These are phyloP conservation scores for Cossypha dichroa DNA, from an alignment of 2,797 vertebrate species.

Conservation along the genomic window DNA sequence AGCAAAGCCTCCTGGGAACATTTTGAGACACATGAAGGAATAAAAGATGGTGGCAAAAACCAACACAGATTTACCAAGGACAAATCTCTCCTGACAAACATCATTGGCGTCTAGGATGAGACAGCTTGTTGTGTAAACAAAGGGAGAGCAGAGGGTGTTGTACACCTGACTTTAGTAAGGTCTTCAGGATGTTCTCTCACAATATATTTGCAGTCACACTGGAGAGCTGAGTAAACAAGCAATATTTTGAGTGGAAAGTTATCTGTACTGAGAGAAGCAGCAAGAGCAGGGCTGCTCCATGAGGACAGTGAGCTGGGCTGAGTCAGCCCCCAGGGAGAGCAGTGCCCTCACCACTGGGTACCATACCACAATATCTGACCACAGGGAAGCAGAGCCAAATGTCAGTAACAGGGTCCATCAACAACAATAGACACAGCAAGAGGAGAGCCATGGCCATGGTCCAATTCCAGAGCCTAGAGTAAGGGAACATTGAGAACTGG, in stretches of 20 bases:
- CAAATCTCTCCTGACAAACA: background rate
- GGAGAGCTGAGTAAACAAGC: background rate
- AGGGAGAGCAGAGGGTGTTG: background rate
- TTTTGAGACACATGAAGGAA: background rate
- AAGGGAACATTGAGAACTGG: background rate
- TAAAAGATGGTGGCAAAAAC: background rate
- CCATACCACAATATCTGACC: background rate
- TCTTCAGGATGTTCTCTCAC: background rate
- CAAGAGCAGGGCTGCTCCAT: background rate
- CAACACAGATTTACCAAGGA: background rate
- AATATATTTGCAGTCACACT: background rate
- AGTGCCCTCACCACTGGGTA: fast-evolving
- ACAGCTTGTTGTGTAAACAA: background rate
- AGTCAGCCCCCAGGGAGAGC: background rate
- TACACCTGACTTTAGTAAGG: background rate
- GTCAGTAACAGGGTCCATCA: background rate
- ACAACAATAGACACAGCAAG: background rate
- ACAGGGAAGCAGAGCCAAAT: background rate
- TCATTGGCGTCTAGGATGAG: background rate
- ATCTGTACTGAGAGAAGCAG: background rate
- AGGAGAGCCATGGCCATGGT: background rate
- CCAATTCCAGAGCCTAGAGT: background rate
- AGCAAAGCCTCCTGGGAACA: background rate
- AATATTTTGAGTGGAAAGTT: background rate
- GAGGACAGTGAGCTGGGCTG: background rate